Conservation (phyloP, 2,113 vertebrate genomes). For the Ancistrus triradiatus region DNA sequence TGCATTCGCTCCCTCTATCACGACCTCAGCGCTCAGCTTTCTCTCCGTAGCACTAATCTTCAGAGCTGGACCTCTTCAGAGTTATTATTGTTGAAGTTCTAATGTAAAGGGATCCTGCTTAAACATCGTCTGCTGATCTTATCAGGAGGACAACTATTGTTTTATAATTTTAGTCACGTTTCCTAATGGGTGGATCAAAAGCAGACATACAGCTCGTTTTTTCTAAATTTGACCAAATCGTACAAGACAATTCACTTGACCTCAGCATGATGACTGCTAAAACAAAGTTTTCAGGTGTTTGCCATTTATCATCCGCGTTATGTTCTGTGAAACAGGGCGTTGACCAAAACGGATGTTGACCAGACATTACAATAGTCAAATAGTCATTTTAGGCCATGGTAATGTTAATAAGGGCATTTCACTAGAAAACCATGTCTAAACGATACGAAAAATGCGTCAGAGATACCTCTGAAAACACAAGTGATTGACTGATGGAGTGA, state of each 20-base stretch:
- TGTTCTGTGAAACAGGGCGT: no score
- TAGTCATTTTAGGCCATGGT: no score
- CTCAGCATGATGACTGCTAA: neutral
- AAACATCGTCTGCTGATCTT: constrained; percentile 57
- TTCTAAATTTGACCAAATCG: neutral
- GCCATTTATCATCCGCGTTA: no score
- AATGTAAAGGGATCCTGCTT: constrained; percentile 61
- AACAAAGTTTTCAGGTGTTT: no score
- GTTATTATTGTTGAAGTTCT: constrained; percentile 62
- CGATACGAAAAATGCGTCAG: no score
- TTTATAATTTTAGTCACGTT: constrained; percentile 54
- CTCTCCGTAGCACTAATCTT: constrained; percentile 15
- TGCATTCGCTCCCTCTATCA: constrained; percentile 23
- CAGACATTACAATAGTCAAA: no score
- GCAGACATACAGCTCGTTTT: neutral
- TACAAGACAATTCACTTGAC: neutral
- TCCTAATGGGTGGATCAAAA: constrained; percentile 65
- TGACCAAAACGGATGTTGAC: no score
- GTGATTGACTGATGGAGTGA: no score
- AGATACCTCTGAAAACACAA: no score
- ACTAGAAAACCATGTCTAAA: no score
- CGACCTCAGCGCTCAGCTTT: constrained; percentile 12
- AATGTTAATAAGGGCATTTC: no score
- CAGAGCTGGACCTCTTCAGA: constrained; percentile 47
- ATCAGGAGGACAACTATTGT: constrained; percentile 56